Evolutionary conservation across 2,797 vertebrate species (phyloP).

Genomic region (Periparus ater): DNA sequence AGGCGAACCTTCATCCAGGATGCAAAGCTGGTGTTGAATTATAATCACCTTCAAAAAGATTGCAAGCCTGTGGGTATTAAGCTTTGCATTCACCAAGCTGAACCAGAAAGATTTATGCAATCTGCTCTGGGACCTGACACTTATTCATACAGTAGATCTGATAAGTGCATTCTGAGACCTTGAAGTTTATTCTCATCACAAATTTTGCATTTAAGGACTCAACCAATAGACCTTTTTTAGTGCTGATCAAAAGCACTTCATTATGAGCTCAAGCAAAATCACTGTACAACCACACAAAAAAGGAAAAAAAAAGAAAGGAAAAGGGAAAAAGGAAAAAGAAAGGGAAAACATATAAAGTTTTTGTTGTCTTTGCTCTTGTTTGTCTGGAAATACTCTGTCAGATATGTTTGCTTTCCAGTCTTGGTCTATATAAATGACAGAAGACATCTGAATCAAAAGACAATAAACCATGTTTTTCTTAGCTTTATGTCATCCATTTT

Average conservation of each 20-base stretch:
- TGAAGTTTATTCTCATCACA: constrained; percentile 76
- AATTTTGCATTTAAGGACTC: constrained; percentile 72
- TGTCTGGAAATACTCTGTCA: constrained; percentile 56
- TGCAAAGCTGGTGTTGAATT: constrained; percentile 75
- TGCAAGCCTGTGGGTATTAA: constrained; percentile 73
- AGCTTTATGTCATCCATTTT: constrained; percentile 27
- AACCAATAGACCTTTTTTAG: constrained; percentile 65
- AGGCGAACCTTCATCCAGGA: constrained; percentile 73
- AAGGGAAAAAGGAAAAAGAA: not conserved
- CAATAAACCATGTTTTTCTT: constrained; percentile 7
- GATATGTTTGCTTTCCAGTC: constrained; percentile 21
- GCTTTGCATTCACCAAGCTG: constrained; percentile 65
- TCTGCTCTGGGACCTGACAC: constrained; percentile 72
- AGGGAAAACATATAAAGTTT: not conserved
- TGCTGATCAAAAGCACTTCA: constrained; percentile 69
- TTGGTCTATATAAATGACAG: constrained; percentile 46
- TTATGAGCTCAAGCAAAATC: constrained; percentile 58
- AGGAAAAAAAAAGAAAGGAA: not conserved
- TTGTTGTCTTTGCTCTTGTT: constrained; percentile 10
- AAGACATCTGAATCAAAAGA: constrained; percentile 46
- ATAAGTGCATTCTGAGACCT: constrained; percentile 72
- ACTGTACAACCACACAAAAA: constrained; percentile 40
- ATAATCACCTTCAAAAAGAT: constrained; percentile 73
- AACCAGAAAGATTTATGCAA: constrained; percentile 74
- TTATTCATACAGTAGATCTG: constrained; percentile 67